A percentile compares a stretch with the other conserved stretches of the same genome.
Conservation (phyloP, 2,113 vertebrate genomes). For the crab-eating macaque (Macaca fascicularis) region T2T-MFA8v1.1 NC_088392.1:39038501-39039000, state of each 20-base stretch:
- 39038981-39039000: neutral
- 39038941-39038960: neutral
- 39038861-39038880: neutral
- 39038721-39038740: neutral
- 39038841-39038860: accelerated
- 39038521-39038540: accelerated
- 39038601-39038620: neutral
- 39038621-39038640: neutral
- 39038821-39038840: neutral
- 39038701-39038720: accelerated
- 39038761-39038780: neutral
- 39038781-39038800: neutral
- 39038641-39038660: neutral
- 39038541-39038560: accelerated
- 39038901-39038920: neutral
- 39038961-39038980: neutral
- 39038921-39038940: neutral
- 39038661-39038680: neutral
- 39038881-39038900: neutral
- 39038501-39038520: neutral
- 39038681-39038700: neutral
- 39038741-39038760: neutral
- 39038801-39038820: too few species aligned
- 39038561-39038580: accelerated
- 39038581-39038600: neutral